Evolutionary conservation across 2,797 vertebrate genomes (phyloP).

Genomic region (Carcharodon carcharias): DNA sequence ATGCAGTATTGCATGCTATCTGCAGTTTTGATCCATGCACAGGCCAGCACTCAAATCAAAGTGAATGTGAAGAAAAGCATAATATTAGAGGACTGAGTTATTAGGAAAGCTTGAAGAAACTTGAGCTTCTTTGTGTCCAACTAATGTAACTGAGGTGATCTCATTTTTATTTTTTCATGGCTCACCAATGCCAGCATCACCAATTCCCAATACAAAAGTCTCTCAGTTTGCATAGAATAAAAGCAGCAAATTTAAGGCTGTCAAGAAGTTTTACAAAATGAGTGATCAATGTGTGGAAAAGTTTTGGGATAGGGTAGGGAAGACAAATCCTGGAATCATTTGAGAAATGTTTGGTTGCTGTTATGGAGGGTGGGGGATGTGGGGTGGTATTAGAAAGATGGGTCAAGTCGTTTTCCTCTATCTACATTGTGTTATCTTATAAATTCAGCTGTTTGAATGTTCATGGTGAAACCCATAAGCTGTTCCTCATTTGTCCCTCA

Average conservation of each 20-base stretch:
- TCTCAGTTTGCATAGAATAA: background rate
- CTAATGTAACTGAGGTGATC: background rate
- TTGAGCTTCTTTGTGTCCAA: background rate
- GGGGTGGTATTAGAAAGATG: background rate
- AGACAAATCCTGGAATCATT: background rate
- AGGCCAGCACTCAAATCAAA: background rate
- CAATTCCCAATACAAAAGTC: background rate
- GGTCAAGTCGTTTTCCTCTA: background rate
- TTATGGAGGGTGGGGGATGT: background rate
- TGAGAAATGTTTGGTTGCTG: background rate
- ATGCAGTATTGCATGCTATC: background rate
- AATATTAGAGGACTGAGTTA: background rate
- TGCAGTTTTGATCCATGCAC: background rate
- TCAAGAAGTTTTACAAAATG: background rate
- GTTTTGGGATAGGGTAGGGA: background rate
- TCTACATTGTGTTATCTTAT: background rate
- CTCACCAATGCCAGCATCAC: background rate
- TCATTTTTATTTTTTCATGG: background rate
- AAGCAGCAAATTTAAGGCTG: background rate
- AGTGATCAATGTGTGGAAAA: background rate
- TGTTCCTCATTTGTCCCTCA: background rate
- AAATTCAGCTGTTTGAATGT: background rate
- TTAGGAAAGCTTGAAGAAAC: background rate
- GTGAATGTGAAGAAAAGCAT: background rate
- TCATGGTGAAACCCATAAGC: background rate